Evolutionary conservation across 2,113 vertebrate genomes (phyloP).

Genomic region (Channa maculata): DNA sequence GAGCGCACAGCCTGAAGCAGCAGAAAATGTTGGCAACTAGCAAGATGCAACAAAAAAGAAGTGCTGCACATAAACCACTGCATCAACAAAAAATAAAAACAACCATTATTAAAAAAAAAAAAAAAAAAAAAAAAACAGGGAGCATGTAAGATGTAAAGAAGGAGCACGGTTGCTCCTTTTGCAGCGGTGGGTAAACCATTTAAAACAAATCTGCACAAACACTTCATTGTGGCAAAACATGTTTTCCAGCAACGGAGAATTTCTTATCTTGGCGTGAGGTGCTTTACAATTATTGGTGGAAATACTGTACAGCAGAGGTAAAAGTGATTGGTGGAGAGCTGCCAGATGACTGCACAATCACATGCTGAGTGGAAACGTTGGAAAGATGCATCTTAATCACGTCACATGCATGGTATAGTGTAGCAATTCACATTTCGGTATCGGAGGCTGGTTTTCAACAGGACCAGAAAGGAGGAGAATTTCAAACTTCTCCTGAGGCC

Average conservation of each 20-base stretch:
- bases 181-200: conserved; percentile 21
- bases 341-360: conserved; percentile 70
- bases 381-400: conserved; percentile 28
- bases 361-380: conserved; percentile 40
- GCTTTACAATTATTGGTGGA: conserved; percentile 27
- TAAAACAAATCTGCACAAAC: conserved; percentile 4
- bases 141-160: not conserved
- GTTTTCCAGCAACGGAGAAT: not conserved
- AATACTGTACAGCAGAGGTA: conserved; percentile 20
- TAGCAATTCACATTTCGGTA: not conserved
- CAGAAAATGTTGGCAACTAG: conserved; percentile 33
- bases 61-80: conserved; percentile 30
- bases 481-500: not conserved
- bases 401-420: conserved; percentile 21
- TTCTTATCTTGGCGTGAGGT: not conserved
- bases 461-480: conserved; percentile 2
- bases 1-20: conserved; percentile 40
- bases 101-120: not conserved
- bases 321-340: conserved; percentile 56
- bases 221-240: not conserved
- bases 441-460: conserved; percentile 9
- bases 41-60: not conserved
- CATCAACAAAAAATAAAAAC: conserved; percentile 25
- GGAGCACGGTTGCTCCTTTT: conserved; percentile 1
- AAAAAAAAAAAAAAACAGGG: not conserved